Evolutionary conservation across 2,797 vertebrate species (phyloP).

Genomic region (Alfaro cultratus): DNA sequence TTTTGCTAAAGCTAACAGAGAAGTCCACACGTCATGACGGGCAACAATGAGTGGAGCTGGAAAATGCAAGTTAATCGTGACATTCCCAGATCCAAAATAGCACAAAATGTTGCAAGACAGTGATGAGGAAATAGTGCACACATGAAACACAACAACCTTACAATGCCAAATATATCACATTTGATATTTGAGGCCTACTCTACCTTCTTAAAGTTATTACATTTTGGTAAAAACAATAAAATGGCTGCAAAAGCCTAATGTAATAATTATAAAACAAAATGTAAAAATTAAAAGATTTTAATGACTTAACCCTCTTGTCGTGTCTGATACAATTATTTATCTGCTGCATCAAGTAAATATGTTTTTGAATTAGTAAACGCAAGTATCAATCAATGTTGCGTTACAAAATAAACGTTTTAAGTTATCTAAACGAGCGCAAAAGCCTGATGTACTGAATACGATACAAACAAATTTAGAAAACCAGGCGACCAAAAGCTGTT

Average conservation of each 20-base stretch:
- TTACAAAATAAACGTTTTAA: neutral
- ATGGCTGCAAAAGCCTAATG: neutral
- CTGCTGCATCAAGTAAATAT: too few species aligned
- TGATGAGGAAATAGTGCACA: neutral
- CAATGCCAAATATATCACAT: neutral
- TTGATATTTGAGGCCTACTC: neutral
- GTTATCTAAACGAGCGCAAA: neutral
- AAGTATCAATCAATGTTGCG: neutral
- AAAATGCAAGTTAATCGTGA: neutral
- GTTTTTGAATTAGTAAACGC: neutral
- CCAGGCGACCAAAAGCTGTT: neutral
- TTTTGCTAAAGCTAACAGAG: conserved; percentile 1
- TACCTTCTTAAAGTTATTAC: neutral
- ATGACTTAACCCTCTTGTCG: neutral
- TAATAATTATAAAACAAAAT: neutral
- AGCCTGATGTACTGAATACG: neutral
- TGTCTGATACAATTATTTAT: neutral
- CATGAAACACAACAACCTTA: neutral
- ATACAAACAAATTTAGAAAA: neutral
- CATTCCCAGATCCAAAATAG: neutral
- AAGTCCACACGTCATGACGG: neutral
- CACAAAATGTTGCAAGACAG: neutral
- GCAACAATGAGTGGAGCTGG: neutral
- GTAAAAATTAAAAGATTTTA: neutral
- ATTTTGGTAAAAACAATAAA: neutral